Evolutionary conservation across 2,113 vertebrate genomes (phyloP).

Genomic region (Apeltes quadracus): DNA sequence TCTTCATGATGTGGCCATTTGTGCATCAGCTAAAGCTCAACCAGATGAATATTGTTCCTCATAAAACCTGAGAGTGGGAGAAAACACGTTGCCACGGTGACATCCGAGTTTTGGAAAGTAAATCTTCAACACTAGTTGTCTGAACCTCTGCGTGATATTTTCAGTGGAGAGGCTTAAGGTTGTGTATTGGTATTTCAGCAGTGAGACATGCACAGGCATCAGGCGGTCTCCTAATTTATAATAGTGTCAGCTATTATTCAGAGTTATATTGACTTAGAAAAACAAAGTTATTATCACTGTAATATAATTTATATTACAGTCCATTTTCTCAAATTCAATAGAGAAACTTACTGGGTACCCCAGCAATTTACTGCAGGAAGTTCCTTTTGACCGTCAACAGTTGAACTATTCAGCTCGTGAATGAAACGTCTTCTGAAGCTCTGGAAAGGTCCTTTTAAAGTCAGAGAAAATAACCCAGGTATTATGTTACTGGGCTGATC

Average conservation of each 20-base stretch:
- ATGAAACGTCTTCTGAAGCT: neutral
- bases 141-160: constrained; percentile 27
- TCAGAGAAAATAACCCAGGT: neutral
- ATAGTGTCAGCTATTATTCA: neutral
- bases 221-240: constrained; percentile 16
- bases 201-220: constrained; percentile 31
- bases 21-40: constrained; percentile 63
- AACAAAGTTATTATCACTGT: neutral
- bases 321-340: neutral
- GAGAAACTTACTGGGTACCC: neutral
- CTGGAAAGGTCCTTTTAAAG: neutral
- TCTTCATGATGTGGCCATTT: constrained; percentile 42
- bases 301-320: neutral
- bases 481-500: neutral
- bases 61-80: constrained; percentile 69
- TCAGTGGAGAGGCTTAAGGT: constrained; percentile 45
- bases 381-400: neutral
- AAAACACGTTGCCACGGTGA: constrained; percentile 58
- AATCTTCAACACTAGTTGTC: constrained; percentile 46
- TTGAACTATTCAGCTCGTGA: neutral
- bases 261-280: neutral
- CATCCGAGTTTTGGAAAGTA: constrained; percentile 64
- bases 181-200: constrained; percentile 45
- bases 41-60: constrained; percentile 63
- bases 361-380: neutral